These are phyloP conservation scores for Aelia acuminata DNA, from an alignment of 2,888 invertebrate genomes.

Conservation along the genomic window DNA sequence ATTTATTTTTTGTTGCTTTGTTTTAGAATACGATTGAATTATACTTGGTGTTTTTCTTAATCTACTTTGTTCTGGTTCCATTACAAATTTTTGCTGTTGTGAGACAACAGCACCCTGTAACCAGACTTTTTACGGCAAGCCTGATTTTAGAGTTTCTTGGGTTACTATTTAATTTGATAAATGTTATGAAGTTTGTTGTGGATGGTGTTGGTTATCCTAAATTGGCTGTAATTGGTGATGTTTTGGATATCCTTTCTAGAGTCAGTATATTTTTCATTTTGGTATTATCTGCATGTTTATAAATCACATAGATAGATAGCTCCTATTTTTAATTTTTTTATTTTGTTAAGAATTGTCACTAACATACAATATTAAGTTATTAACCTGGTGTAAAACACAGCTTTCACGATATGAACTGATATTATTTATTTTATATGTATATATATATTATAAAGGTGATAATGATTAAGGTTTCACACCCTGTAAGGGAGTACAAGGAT, in stretches of 20 bases:
- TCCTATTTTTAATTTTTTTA: not conserved
- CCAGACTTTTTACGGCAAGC: conserved; percentile 90
- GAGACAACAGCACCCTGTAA: conserved; percentile 91
- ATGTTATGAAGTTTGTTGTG: conserved; percentile 90
- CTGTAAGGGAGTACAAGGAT: too few species aligned
- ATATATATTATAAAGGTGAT: too few species aligned
- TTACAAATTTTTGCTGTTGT: conserved; percentile 92
- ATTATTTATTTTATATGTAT: too few species aligned
- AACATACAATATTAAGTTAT: not conserved
- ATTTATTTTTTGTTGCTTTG: not conserved
- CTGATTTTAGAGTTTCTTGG: conserved; percentile 88
- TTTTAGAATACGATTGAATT: conserved; percentile 87
- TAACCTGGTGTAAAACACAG: too few species aligned
- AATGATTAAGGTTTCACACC: too few species aligned
- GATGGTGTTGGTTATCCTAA: conserved; percentile 90
- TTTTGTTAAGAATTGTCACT: not conserved
- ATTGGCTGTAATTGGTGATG: conserved; percentile 89
- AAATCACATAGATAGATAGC: not conserved
- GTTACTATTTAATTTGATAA: conserved; percentile 87
- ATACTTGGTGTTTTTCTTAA: conserved; percentile 88
- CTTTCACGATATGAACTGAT: not conserved
- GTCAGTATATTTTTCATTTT: conserved; percentile 72
- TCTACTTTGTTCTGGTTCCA: conserved; percentile 88
- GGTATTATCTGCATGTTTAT: conserved; percentile 33
- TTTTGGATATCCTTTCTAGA: conserved; percentile 91